phyloP scores from a whole-genome alignment of 2,113 vertebrate genomes.

The Onychorhynchus coronatus region DNA sequence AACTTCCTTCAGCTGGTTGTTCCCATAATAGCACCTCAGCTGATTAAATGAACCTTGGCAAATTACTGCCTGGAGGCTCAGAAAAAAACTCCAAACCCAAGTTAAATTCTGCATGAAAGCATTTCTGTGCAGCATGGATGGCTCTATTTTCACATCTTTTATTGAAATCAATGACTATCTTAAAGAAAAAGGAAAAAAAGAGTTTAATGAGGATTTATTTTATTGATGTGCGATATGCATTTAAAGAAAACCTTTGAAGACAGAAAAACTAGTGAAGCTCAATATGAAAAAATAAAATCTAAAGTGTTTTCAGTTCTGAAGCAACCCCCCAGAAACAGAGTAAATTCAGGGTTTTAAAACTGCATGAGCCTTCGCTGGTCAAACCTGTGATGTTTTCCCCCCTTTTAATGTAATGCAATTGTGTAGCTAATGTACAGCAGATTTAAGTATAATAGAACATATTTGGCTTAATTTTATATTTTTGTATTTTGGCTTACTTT shows the following conservation, averaged over 20 bases:
- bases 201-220: background rate
- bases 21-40: background rate
- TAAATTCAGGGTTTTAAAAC: background rate
- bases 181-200: background rate
- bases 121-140: background rate
- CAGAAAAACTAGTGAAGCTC: background rate
- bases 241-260: background rate
- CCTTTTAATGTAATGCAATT: background rate
- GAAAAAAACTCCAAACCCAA: background rate
- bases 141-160: background rate
- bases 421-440: background rate
- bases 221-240: background rate
- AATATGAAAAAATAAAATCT: background rate
- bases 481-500: background rate
- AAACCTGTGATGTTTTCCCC: background rate
- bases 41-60: slow-evolving; percentile 25
- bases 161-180: background rate
- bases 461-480: background rate
- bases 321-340: background rate
- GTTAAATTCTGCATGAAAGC: background rate
- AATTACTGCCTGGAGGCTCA: background rate
- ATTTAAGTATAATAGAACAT: background rate
- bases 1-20: background rate
- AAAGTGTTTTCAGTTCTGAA: background rate
- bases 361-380: background rate